These are phyloP conservation scores for Varanus salvator DNA, from an alignment of 2,113 vertebrate species.

Conservation along the genomic window DNA sequence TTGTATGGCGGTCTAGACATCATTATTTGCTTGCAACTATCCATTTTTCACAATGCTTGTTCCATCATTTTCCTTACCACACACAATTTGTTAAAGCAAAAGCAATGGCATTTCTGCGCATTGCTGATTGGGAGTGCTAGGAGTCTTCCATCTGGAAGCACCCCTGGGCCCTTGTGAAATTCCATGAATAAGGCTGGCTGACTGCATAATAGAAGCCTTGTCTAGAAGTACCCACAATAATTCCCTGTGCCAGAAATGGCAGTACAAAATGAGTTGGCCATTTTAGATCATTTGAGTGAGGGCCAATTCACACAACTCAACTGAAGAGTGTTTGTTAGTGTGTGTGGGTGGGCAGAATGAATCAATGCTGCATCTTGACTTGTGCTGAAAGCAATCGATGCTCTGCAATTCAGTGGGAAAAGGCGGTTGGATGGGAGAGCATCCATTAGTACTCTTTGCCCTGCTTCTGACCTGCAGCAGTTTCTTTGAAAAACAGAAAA, in stretches of 20 bases:
- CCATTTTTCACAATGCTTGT: too few relatives aligned
- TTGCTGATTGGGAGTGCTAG: too few relatives aligned
- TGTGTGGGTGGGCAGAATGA: neutral
- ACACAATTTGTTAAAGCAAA: too few relatives aligned
- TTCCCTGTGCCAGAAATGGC: neutral
- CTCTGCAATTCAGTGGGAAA: neutral
- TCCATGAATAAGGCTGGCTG: too few relatives aligned
- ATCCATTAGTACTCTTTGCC: slow-evolving; percentile 25
- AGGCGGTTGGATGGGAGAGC: neutral
- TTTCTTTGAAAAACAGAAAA: slow-evolving; percentile 3
- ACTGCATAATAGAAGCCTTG: too few relatives aligned
- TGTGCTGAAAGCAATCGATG: slow-evolving; percentile 22
- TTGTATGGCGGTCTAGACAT: too few relatives aligned
- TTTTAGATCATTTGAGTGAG: neutral
- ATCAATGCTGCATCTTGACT: neutral
- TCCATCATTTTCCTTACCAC: too few relatives aligned
- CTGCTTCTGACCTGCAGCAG: slow-evolving; percentile 6
- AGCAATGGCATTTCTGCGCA: too few relatives aligned
- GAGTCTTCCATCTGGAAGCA: too few relatives aligned
- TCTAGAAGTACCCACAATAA: neutral
- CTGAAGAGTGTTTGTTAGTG: neutral
- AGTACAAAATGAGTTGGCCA: neutral
- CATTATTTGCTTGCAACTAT: too few relatives aligned
- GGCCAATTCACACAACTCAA: neutral
- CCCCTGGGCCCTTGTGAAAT: too few relatives aligned